Evolutionary conservation across 2,113 vertebrate genomes (phyloP).

Genomic region (Circaetus cinerascens): DNA sequence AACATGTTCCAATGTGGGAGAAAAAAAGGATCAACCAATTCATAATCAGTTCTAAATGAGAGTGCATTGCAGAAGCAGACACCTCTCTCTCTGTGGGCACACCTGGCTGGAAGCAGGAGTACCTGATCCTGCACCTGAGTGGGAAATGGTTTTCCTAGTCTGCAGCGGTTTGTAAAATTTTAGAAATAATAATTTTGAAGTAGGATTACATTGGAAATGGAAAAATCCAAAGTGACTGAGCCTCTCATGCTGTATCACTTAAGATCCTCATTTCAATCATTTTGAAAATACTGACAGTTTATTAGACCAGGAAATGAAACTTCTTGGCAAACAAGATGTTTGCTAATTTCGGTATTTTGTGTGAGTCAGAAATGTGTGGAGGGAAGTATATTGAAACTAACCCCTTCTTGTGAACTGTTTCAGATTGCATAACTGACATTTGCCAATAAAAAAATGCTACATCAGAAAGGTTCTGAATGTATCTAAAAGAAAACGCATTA

Average conservation of each 20-base stretch:
- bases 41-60: background rate
- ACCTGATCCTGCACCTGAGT: background rate
- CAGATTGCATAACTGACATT: slow-evolving; percentile 65
- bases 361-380: slow-evolving; percentile 65
- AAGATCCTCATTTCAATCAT: background rate
- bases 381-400: slow-evolving; percentile 43
- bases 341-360: slow-evolving; percentile 57
- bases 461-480: slow-evolving; percentile 21
- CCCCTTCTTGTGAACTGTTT: slow-evolving; percentile 51
- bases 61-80: background rate
- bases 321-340: slow-evolving; percentile 60
- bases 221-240: background rate
- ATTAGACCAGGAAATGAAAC: slow-evolving; percentile 58
- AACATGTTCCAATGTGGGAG: background rate
- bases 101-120: background rate
- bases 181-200: background rate
- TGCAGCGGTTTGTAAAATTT: background rate
- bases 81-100: background rate
- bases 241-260: background rate
- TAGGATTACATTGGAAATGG: background rate
- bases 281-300: slow-evolving; percentile 36
- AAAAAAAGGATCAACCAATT: background rate
- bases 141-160: background rate
- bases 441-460: slow-evolving; percentile 27
- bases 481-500: background rate